Evolutionary conservation across 2,797 vertebrate genomes (phyloP).

Genomic region (Lates japonicus): DNA sequence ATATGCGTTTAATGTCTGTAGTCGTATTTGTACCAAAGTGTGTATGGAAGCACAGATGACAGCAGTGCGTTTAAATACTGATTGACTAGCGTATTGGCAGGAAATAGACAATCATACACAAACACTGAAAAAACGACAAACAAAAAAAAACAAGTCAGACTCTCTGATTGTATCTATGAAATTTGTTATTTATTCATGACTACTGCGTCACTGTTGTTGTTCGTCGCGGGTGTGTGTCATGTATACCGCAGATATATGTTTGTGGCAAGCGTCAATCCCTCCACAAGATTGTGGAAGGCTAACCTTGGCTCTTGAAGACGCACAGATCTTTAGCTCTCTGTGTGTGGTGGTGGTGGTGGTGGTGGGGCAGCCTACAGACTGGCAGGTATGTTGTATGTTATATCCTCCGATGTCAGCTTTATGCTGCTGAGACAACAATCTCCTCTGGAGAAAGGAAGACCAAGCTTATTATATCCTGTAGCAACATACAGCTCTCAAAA

Average conservation of each 20-base stretch:
- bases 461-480: slow-evolving; percentile 31
- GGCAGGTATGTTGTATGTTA: slow-evolving; percentile 69
- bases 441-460: slow-evolving; percentile 14
- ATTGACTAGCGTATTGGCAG: background rate
- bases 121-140: slow-evolving; percentile 6
- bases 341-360: slow-evolving; percentile 44
- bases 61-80: background rate
- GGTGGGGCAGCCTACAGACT: slow-evolving; percentile 68
- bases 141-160: slow-evolving; percentile 9
- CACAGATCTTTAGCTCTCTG: slow-evolving; percentile 66
- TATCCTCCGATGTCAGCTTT: slow-evolving; percentile 72
- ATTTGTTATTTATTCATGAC: too few relatives aligned
- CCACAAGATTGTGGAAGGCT: slow-evolving; percentile 69
- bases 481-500: background rate
- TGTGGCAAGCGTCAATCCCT: slow-evolving; percentile 57
- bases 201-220: slow-evolving; percentile 20
- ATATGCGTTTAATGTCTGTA: background rate
- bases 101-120: background rate
- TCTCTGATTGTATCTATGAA: too few relatives aligned
- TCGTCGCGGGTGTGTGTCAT: slow-evolving; percentile 8
- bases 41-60: background rate
- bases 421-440: slow-evolving; percentile 59
- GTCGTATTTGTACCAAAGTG: background rate
- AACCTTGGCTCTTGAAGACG: slow-evolving; percentile 75
- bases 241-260: slow-evolving; percentile 36